Conservation (phyloP, 2,113 vertebrate genomes). For the Thunnus maccoyii region DNA sequence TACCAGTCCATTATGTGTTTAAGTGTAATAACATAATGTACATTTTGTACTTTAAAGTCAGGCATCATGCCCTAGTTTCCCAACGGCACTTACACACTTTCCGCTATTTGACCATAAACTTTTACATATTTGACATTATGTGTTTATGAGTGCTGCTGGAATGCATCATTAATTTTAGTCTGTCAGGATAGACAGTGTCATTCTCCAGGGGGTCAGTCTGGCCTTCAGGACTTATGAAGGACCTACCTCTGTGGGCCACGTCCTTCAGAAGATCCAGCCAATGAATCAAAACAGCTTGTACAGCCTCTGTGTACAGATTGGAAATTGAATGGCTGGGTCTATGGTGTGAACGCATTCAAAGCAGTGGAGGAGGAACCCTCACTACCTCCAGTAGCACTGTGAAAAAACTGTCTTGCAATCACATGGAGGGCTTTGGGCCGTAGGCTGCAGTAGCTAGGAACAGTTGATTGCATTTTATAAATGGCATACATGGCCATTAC, state of each 20-base stretch:
- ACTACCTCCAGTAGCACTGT: not conserved
- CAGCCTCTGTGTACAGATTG: not conserved
- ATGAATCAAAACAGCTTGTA: not conserved
- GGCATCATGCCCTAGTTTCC: not conserved
- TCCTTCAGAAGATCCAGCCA: not conserved
- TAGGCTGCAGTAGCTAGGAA: not conserved
- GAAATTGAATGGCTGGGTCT: not conserved
- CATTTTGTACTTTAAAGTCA: not conserved
- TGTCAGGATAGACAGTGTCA: conserved; percentile 7
- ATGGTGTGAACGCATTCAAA: not conserved
- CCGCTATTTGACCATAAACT: conserved; percentile 20
- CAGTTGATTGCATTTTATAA: conserved; percentile 17
- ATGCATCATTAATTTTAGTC: conserved; percentile 47
- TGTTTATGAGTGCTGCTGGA: conserved; percentile 1
- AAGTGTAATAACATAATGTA: not conserved
- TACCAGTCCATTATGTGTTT: conserved; percentile 6
- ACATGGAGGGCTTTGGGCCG: not conserved
- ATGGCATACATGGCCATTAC: not conserved
- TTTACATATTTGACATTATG: conserved; percentile 50
- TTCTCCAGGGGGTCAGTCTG: conserved; percentile 8
- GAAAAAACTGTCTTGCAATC: not conserved
- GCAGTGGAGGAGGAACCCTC: not conserved
- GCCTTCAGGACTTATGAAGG: conserved; percentile 24
- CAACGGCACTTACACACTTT: not conserved
- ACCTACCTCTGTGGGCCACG: not conserved